These are phyloP conservation scores for Acrocyrtus sp. DNA, from an alignment of 2,888 invertebrate genomes.

Conservation along the genomic window DNA sequence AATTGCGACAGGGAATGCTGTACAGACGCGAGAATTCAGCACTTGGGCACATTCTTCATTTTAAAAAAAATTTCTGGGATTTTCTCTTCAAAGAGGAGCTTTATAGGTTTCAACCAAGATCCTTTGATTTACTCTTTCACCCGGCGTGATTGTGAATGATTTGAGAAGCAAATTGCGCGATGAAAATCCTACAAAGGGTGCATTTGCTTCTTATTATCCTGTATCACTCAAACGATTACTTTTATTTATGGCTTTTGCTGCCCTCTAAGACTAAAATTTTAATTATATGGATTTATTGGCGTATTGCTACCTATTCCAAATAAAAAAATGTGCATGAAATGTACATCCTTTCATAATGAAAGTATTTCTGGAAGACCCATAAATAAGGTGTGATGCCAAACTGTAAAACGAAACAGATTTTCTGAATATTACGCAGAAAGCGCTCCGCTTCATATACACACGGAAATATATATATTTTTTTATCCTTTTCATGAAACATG, in stretches of 20 bases:
- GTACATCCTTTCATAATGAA: too few species aligned
- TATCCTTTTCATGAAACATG: too few species aligned
- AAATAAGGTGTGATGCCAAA: too few species aligned
- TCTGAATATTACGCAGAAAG: too few species aligned
- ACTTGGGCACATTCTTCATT: too few species aligned
- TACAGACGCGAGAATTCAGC: slow-evolving; percentile 12
- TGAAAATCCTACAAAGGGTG: slow-evolving; percentile 6
- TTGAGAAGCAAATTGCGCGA: slow-evolving; percentile 15
- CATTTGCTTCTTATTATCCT: background rate
- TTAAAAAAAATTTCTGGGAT: background rate
- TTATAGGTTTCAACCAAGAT: background rate
- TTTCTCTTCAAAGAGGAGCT: background rate
- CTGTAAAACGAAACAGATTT: too few species aligned
- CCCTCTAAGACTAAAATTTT: background rate
- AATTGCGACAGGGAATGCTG: slow-evolving; percentile 14
- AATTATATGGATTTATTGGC: background rate
- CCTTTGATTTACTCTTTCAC: slow-evolving; percentile 14
- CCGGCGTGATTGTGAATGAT: slow-evolving; percentile 5
- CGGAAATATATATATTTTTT: too few species aligned
- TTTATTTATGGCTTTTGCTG: slow-evolving; percentile 6
- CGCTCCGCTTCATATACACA: too few species aligned
- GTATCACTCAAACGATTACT: background rate
- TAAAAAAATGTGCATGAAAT: too few species aligned
- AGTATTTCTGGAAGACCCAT: too few species aligned
- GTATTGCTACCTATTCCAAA: too few species aligned